Base-by-base conservation (phyloP, 2,797 vertebrate genomes). In the Schizopygopsis pylzovi region DNA sequence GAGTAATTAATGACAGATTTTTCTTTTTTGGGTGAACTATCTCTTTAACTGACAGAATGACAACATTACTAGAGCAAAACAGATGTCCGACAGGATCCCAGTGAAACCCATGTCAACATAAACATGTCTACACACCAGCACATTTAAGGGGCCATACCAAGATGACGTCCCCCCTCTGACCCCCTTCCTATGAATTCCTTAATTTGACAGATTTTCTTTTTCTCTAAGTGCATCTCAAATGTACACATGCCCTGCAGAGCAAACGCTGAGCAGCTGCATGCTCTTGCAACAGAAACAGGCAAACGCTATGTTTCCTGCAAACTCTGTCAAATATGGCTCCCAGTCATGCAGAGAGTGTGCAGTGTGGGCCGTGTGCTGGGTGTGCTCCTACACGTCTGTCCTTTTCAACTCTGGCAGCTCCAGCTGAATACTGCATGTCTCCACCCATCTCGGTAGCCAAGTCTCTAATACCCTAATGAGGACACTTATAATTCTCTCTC, bases 361-460 rank as follows among this genome's bases (percentile, higher is more conserved):
- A 76, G 33, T 5, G 1, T 76, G 72, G 73, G 47, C 22, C 6
- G 33, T 41, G 61, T 43, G 72, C 37, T 22, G 72, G 72, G 61
- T 84, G 82, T 77, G 73, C 72, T 77, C 33, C 72, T 43, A 68
- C 82, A 84, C 2, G 45, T 68, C 82, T 83, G 45, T 83, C 72
- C 72, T 54, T 54, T 77, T 77, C 78, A 78, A 84, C 73, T 54
- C 37, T 33, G 59, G 71, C 54, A 82, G 71, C 81, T 73, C 18
- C 39, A 41, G 73, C 73, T 78, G 73, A 68, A 84, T 56, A 22
- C 45, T 41, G 61, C 16, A 47, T 2, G 47, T 67, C 82, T 78
- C 73, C 82, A 84, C 82, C 82, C 61, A 68, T 54, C 61, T 68
- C 37, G 2, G 82, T 77, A 84, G 72, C 72, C 59, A 84, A 84